Base-by-base conservation (phyloP, 35 echinoderm and acorn worm genomes). In the Stichopus chloronotus region DNA sequence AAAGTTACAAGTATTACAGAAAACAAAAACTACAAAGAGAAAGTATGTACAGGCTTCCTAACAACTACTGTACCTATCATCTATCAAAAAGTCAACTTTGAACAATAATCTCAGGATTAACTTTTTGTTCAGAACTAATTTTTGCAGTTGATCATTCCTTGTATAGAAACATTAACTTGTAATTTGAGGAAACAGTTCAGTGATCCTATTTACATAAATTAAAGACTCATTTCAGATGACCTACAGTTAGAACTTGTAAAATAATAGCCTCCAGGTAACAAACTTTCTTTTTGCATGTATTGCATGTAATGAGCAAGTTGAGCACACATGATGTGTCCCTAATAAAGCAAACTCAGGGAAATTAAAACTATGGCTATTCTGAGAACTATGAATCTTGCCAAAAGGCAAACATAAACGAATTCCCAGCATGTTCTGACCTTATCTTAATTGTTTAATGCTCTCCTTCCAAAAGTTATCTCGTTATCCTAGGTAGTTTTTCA, bases 371-470 rank as follows among this genome's bases (percentile, higher is more conserved):
- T 53, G 43, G 25, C 43, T 16, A 14, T 9, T 13, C 13, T 6
- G 55, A 83, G 80, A 83, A 83, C 80, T 55, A 53, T 52, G 52
- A 21, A 25, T 78, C 19, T 78, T 14, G 80, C 80, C 80, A 53
- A 24, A 7, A 55, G 80, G 80, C 55, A 83, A 83, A 83, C 53
- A 83, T 56, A 55, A 83, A 83, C 55, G 43, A 83, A 83, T 24
- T 8, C 25, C 55, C 80, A 13, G 55, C 80, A 83, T 83, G 80
- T 14, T n/a, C 80, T 83, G 80, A 83, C 80, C 80, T 83, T 83
- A 83, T 83, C 52, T 56, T 83, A 83, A 83, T 83, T 83, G 80
- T 83, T 83, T 83, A 83, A 83, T 83, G 52, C 80, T 83, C 80
- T 55, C 52, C 52, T 81, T 52, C 25, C 25, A 65, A 65, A 65